Evolutionary conservation across 2,888 invertebrate species (phyloP).

Genomic region (Fabriciana adippe): DNA sequence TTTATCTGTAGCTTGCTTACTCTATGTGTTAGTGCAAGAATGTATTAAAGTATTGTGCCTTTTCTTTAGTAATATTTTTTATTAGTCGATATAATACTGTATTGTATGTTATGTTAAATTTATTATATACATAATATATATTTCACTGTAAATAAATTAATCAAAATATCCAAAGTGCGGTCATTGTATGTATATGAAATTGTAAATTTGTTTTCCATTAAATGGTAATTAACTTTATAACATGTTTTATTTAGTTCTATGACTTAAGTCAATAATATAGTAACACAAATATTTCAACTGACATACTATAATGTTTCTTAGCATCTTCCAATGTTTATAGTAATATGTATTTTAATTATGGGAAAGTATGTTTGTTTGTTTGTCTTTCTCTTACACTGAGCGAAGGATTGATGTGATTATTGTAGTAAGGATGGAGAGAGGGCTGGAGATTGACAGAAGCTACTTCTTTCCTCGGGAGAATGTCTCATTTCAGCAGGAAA

Average conservation of each 20-base stretch:
- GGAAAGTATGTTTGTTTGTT: too few species aligned
- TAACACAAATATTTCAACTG: too few species aligned
- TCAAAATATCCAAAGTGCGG: slow-evolving; percentile 40
- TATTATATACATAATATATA: slow-evolving; percentile 37
- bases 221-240: slow-evolving; percentile 58
- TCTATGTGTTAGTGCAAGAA: slow-evolving; percentile 15
- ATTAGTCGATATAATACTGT: slow-evolving; percentile 24
- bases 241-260: slow-evolving; percentile 39
- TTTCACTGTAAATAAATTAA: slow-evolving; percentile 48
- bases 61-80: slow-evolving; percentile 26
- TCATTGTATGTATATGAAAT: slow-evolving; percentile 65
- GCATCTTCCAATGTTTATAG: too few species aligned
- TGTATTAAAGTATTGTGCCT: slow-evolving; percentile 32
- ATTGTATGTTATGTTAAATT: slow-evolving; percentile 40
- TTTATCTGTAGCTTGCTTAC: slow-evolving; percentile 2
- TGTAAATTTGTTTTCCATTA: slow-evolving; percentile 75
- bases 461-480: too few species aligned
- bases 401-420: too few species aligned
- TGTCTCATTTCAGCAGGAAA: too few species aligned
- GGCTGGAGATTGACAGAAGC: too few species aligned
- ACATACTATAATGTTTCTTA: too few species aligned
- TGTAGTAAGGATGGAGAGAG: too few species aligned
- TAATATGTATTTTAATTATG: too few species aligned
- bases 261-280: not conserved
- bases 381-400: too few species aligned